phyloP scores from a whole-genome alignment of 2,113 vertebrate species.

The Egretta garzetta region DNA sequence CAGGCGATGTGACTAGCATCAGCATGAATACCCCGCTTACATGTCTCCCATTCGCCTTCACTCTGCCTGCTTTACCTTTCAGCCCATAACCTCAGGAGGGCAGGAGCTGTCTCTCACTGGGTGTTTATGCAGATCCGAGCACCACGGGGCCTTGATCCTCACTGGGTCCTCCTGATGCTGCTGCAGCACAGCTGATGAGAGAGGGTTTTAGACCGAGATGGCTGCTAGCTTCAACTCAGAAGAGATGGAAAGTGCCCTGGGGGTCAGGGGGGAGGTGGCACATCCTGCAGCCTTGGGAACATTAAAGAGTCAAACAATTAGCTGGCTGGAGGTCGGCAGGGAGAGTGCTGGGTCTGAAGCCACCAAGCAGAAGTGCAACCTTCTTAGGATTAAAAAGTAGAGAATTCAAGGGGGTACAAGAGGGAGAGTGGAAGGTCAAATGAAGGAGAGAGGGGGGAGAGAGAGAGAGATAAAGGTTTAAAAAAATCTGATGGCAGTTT shows the following conservation, averaged over 20 bases:
- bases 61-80: neutral
- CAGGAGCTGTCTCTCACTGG: conserved; percentile 48
- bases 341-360: neutral
- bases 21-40: neutral
- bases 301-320: conserved; percentile 3
- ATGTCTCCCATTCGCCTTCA: neutral
- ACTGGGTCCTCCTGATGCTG: neutral
- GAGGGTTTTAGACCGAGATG: neutral
- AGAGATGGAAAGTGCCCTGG: neutral
- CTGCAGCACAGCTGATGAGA: neutral
- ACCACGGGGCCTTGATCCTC: conserved; percentile 27
- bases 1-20: neutral
- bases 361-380: neutral
- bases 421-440: neutral
- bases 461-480: neutral
- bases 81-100: conserved; percentile 21
- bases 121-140: conserved; percentile 30
- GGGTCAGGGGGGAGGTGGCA: neutral
- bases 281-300: neutral
- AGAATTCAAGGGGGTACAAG: neutral
- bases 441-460: neutral
- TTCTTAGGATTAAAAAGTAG: neutral
- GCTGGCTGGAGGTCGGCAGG: neutral
- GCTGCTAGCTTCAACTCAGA: neutral
- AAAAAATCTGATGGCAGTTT: neutral